Percentiles rank a stretch among this genome's conserved stretches.
phyloP scores from a whole-genome alignment of 2,888 invertebrate genomes.

The Chymomyza fuscimana region DNA sequence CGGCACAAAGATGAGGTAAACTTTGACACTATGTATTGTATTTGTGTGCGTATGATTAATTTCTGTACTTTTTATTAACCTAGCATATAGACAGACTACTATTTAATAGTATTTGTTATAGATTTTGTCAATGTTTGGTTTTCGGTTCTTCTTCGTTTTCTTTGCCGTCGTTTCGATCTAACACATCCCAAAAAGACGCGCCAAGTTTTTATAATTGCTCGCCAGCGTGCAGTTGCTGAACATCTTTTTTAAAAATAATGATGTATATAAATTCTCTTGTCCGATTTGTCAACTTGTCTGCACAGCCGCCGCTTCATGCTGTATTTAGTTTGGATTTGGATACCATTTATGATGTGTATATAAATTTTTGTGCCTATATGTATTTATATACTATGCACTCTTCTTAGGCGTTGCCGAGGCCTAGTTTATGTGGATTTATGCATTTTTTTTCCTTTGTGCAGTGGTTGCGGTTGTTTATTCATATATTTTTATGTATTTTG shows the following conservation, averaged over 20 bases:
- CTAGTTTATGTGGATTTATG: not conserved
- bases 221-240: not conserved
- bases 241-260: not conserved
- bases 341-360: not conserved
- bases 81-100: too few species aligned
- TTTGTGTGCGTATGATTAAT: conserved; percentile 14
- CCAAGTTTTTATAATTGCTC: too few species aligned
- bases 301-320: not conserved
- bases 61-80: not conserved
- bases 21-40: conserved; percentile 21
- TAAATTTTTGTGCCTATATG: not conserved
- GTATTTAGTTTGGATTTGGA: not conserved
- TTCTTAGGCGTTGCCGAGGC: too few species aligned
- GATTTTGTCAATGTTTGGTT: not conserved
- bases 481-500: conserved; percentile 28
- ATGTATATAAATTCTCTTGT: not conserved
- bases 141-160: not conserved
- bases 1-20: conserved; percentile 45
- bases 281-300: not conserved
- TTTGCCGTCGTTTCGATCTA: not conserved
- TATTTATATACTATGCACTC: not conserved
- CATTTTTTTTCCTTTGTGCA: not conserved
- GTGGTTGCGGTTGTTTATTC: conserved; percentile 11
- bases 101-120: not conserved
- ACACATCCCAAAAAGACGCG: not conserved